Base-by-base conservation (phyloP, 1,140 invertebrate species). In the Megalopta genalis region DNA sequence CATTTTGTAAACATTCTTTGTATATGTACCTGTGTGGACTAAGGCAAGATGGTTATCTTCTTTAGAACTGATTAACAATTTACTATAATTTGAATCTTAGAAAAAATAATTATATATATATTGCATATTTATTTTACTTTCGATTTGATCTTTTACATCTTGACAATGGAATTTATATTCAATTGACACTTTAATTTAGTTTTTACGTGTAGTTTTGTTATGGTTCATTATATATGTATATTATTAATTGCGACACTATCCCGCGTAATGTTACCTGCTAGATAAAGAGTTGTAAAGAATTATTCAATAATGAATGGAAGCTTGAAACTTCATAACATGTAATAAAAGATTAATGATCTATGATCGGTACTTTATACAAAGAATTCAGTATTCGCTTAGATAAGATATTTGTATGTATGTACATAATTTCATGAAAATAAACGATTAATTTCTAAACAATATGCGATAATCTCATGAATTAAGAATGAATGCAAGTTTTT, bases 321-420 rank as follows among this genome's bases (percentile, higher is more conserved):
- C 42, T 60, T 1, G 2, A 21, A 64, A 57, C 12, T 66, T 75
- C 18, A 9, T 14, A 64, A 80, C 23, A 18, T 7, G 1, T 49
- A 54, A 60, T 32, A 2, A 8, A 62, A 54, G 63, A 69, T 0
- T 3, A 8, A 23, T 21, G 23, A 27, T 37, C 60, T 18, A 32
- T 1, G 25, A 68, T 65, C 60, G 2, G 70, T 42, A 82, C 25
- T 64, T 18, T 60, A 12, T 75, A 75, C 6, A 12, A 66, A 52
- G 18, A n/a, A 27, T 25, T 62, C 54, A 84, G 54, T 79, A 82
- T 83, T 85, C 32, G 4, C 60, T 46, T 70, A 60, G 21, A 70
- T 69, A 77, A 69, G 49, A 21, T 9, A 71, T 72, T 71, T 65
- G 12, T 81, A 62, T 63, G 23, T 85, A 76, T 85, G 77, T 82